Base-by-base conservation (phyloP, 2,797 vertebrate genomes). In the Alouatta caraya region DNA sequence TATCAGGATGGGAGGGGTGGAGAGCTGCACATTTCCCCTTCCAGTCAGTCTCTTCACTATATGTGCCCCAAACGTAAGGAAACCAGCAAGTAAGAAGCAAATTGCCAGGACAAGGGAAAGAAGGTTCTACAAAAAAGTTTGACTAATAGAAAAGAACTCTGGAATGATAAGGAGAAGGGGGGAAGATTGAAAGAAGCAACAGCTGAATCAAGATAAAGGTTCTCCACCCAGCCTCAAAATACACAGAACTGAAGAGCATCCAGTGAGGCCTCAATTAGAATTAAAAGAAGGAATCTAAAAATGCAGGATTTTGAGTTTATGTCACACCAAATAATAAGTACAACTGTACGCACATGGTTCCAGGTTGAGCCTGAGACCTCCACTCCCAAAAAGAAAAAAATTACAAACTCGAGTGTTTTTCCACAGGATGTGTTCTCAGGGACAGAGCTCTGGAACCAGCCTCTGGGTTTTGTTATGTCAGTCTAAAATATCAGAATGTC, bases 221-320 rank as follows among this genome's bases (percentile, higher is more conserved):
- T 98, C 97, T 98, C 97, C 98, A 98, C 75, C 97, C 97, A 97
- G 98, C 98, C 97, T 97, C 98, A 73, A 97, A 96, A 96, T 96
- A 98, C 97, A 97, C 93, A 85, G 97, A 98, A 98, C 97, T 97
- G 97, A 97, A 96, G 94, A 98, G 91, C 85, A 98, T 96, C 98
- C 97, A 98, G 97, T 97, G 98, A 98, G 98, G 95, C 98, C 88
- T 97, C 97, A 96, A 94, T 88, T 96, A 98, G 87, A 96, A 98
- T 64, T 96, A 96, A 95, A 67, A 95, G 95, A 67, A 95, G 95
- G 59, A 97, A 97, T 50, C 97, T 92, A 97, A 98, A 98, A 97
- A 96, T 95, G 94, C 97, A 97, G 97, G 96, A 97, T 97, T 97
- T 96, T 82, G 72, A 80, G 84, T 83, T 97, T 70, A 10, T 94